phyloP scores from a whole-genome alignment of 2,888 invertebrate genomes.

The Drosophila birchii region DNA sequence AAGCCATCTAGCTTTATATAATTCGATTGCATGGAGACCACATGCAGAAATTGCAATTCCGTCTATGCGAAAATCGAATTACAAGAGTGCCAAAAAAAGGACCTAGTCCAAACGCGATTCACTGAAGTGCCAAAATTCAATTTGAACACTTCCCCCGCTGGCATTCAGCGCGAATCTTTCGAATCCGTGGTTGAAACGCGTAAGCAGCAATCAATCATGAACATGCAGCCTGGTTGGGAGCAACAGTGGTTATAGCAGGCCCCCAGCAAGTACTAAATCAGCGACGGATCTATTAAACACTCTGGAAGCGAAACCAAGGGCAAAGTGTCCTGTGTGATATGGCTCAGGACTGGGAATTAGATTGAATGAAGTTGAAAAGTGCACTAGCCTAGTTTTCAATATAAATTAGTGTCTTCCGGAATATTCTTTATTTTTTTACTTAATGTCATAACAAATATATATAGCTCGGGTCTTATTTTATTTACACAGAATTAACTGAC shows the following conservation, averaged over 20 bases:
- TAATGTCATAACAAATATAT: too few relatives aligned
- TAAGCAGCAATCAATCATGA: conserved; percentile 74
- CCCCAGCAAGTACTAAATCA: conserved; percentile 39
- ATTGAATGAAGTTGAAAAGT: conserved; percentile 1
- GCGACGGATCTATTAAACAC: conserved; percentile 9
- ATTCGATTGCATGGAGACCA: conserved; percentile 27
- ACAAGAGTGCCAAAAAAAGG: conserved; percentile 34
- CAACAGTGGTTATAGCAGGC: conserved; percentile 6
- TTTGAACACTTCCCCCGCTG: conserved; percentile 20
- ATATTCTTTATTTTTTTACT: too few relatives aligned
- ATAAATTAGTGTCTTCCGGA: not conserved
- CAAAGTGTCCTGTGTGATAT: conserved; percentile 2
- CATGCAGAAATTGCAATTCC: conserved; percentile 46
- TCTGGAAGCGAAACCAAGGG: conserved; percentile 1
- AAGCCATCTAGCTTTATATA: conserved; percentile 10
- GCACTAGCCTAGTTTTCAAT: not conserved
- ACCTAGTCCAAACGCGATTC: conserved; percentile 1
- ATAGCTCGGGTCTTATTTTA: not conserved
- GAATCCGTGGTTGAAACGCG: conserved; percentile 35
- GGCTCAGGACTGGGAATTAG: not conserved
- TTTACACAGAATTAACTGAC: not conserved
- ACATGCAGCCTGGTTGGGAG: conserved; percentile 4
- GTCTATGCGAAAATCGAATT: conserved; percentile 54
- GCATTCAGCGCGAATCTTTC: not conserved
- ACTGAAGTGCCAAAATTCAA: conserved; percentile 38